Evolutionary conservation across 2,888 invertebrate genomes (phyloP), one percentile per base, ranked within the genome.

Genomic region (Colostygia pectinataria): DNA sequence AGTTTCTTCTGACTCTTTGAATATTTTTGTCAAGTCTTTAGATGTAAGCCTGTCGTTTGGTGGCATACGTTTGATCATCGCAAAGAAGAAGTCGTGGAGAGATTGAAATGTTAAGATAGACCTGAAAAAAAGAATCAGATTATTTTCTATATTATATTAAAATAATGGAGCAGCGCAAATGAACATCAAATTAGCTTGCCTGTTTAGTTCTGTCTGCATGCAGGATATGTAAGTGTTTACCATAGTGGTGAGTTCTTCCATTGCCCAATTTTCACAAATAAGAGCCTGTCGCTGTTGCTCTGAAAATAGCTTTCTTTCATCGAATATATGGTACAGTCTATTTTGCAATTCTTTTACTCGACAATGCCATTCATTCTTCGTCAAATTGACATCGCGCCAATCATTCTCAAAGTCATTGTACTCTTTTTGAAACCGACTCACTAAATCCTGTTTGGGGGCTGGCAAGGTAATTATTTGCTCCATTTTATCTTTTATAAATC

Each of bases 351-450:
- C 91, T 37, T 84, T 85, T 0, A 92, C 77, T 23, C 91, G 78
- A 55, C 92, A 92, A 59, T 93, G 92, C 75, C 94, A 83, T 74
- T 94, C 93, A 47, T 91, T 91, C 71, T 93, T 94, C 1, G 92
- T 80, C 49, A 92, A 88, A 56, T 80, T 75, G 45, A 93, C 84
- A 46, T 88, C 82, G 1, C 93, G 82, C 77, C 92, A 89, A 62
- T 93, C 92, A 48, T 86, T 80, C 56, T 92, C 92, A 52, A 94
- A 88, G 13, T 88, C 80, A 74, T 94, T 94, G 59, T 92, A 93
- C 20, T 86, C 77, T 24, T 76, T 82, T 72, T 93, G 93, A 68
- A 94, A 94, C 12, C 78, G 69, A 34, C 81, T 69, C 4, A 94
- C 82, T 50, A 92, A 68, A 41, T 90, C 84, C 68, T 93, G 93